Percentiles rank a stretch among this genome's conserved stretches.
These are phyloP conservation scores for Gorsachius magnificus DNA, from an alignment of 2,797 vertebrate species.

Conservation along the genomic window DNA sequence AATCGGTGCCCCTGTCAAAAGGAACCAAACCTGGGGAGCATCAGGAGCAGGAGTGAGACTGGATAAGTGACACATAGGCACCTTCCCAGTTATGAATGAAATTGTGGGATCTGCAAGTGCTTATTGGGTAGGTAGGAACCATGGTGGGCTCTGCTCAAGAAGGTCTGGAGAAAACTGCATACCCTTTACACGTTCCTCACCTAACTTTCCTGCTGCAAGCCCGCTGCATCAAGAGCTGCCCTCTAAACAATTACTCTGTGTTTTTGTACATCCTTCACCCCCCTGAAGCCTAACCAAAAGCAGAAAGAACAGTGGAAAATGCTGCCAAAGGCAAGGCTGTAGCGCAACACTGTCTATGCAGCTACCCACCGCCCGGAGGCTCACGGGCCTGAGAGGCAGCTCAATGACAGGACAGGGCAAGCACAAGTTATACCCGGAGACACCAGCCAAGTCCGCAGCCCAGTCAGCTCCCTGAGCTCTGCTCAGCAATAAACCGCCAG, in stretches of 20 bases:
- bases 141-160: neutral
- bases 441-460: neutral
- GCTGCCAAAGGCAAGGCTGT: neutral
- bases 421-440: neutral
- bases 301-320: rapidly evolving
- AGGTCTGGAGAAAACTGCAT: neutral
- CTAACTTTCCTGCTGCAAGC: neutral
- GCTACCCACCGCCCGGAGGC: neutral
- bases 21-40: neutral
- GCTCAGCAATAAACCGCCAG: neutral
- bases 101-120: neutral
- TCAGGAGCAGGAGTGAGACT: neutral
- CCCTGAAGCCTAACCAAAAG: neutral
- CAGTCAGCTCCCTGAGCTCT: neutral
- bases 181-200: neutral
- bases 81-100: neutral
- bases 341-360: neutral
- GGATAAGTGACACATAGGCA: neutral
- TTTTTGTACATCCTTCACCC: neutral
- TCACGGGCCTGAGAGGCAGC: neutral
- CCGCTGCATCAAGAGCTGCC: neutral
- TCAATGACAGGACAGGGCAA: neutral
- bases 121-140: neutral
- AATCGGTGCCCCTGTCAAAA: neutral
- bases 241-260: neutral